phyloP scores from a whole-genome alignment of 2,113 vertebrate genomes.

The Camelus dromedarius region DNA sequence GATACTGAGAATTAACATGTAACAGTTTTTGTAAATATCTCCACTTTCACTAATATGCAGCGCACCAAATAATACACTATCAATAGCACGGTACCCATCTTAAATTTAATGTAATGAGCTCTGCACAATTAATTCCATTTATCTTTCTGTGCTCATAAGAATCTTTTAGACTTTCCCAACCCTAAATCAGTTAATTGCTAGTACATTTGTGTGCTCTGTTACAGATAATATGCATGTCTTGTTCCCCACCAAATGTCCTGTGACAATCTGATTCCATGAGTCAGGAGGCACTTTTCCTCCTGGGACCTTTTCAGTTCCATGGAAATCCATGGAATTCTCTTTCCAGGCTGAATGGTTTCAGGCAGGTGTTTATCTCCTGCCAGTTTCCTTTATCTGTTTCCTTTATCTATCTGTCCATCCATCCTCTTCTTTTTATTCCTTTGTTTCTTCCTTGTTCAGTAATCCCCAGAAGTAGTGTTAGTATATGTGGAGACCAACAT shows the following conservation, averaged over 20 bases:
- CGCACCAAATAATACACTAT: neutral
- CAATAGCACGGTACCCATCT: neutral
- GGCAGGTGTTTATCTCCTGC: neutral
- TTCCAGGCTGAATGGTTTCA: neutral
- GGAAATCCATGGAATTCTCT: neutral
- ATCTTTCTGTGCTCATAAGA: slow-evolving; percentile 24
- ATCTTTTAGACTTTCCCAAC: neutral
- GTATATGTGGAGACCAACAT: neutral
- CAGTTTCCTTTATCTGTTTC: neutral
- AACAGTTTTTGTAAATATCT: slow-evolving; percentile 28
- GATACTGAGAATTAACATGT: neutral
- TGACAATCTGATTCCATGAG: neutral
- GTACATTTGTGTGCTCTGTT: neutral
- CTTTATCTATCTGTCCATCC: neutral
- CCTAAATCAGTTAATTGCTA: neutral
- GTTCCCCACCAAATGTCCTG: neutral
- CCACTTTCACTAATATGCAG: slow-evolving; percentile 10
- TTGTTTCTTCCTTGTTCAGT: neutral
- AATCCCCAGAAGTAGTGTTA: neutral
- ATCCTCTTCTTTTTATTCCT: neutral
- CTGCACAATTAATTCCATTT: slow-evolving; percentile 36
- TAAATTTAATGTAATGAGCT: slow-evolving; percentile 26
- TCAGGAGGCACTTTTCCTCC: slow-evolving; percentile 5
- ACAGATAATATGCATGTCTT: neutral
- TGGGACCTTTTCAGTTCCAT: neutral